phyloP scores from a whole-genome alignment of 2,888 invertebrate genomes.

The Lepidochitona cinerea region DNA sequence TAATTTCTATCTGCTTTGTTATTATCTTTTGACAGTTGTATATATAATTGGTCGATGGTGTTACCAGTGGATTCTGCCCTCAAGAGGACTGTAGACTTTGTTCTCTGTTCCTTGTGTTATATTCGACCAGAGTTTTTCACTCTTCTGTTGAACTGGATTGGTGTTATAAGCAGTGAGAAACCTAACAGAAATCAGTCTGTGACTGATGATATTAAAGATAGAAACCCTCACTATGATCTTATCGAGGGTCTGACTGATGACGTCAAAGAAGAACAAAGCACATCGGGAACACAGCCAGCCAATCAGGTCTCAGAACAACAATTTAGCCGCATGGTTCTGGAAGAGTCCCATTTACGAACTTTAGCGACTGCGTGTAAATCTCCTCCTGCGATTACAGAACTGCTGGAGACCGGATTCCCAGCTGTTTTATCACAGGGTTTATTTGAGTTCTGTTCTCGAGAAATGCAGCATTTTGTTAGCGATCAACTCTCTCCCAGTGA shows the following conservation, averaged over 20 bases:
- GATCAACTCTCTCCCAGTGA: constrained; percentile 47
- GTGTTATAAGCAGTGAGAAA: constrained; percentile 63
- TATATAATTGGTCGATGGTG: constrained; percentile 84
- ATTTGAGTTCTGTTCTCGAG: constrained; percentile 65
- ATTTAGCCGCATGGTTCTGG: constrained; percentile 56
- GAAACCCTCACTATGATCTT: constrained; percentile 40
- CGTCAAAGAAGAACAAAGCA: constrained; percentile 62
- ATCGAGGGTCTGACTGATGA: constrained; percentile 69
- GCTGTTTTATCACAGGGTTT: constrained; percentile 65
- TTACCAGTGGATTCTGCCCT: constrained; percentile 79
- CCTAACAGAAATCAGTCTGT: constrained; percentile 75
- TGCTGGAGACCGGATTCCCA: constrained; percentile 83
- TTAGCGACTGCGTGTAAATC: constrained; percentile 87
- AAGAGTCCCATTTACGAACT: constrained; percentile 78
- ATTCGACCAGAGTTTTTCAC: constrained; percentile 85
- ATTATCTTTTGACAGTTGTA: constrained; percentile 71
- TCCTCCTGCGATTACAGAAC: constrained; percentile 81
- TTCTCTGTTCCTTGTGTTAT: constrained; percentile 88
- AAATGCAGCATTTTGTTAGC: constrained; percentile 47
- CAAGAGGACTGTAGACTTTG: constrained; percentile 87
- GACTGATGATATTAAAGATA: constrained; percentile 75
- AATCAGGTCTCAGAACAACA: constrained; percentile 40
- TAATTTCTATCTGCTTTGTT: background rate
- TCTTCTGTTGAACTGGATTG: constrained; percentile 81
- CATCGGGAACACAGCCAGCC: background rate